Conservation (phyloP, 2,888 invertebrate species). For the Apoda limacodes region DNA sequence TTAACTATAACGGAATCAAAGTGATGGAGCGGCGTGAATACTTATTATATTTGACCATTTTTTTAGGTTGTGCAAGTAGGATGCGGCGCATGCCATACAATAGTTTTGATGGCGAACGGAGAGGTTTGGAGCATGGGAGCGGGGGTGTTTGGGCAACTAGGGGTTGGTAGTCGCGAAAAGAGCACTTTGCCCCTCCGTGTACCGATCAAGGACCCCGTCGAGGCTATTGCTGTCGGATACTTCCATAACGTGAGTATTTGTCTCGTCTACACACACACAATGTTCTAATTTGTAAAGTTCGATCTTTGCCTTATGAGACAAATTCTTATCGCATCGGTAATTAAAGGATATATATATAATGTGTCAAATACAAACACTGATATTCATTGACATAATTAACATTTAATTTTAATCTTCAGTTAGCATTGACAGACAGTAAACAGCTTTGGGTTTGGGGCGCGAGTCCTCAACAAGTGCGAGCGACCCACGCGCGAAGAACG, state of each 20-base stretch:
- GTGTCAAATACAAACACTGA: too few species aligned
- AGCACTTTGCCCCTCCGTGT: slow-evolving; percentile 71
- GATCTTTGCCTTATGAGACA: too few species aligned
- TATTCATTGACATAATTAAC: too few species aligned
- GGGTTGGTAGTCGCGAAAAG: slow-evolving; percentile 69
- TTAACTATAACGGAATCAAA: too few species aligned
- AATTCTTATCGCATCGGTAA: too few species aligned
- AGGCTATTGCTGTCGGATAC: slow-evolving; percentile 68
- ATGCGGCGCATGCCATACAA: slow-evolving; percentile 81
- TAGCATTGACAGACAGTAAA: slow-evolving; percentile 61
- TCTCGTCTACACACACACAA: background rate
- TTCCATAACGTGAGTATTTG: slow-evolving; percentile 72
- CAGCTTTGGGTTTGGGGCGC: slow-evolving; percentile 71
- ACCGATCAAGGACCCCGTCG: slow-evolving; percentile 38
- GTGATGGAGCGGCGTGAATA: background rate
- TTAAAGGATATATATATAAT: too few species aligned
- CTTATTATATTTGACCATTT: background rate
- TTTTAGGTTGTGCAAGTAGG: slow-evolving; percentile 47
- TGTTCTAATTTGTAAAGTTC: too few species aligned
- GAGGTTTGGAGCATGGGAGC: slow-evolving; percentile 78
- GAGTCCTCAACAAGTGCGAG: slow-evolving; percentile 72
- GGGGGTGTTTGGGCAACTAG: slow-evolving; percentile 82
- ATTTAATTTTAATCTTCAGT: slow-evolving; percentile 30
- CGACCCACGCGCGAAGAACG: slow-evolving; percentile 60
- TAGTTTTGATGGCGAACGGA: slow-evolving; percentile 76